Conservation (phyloP, 2,113 vertebrate genomes). For the Lampris incognitus region DNA sequence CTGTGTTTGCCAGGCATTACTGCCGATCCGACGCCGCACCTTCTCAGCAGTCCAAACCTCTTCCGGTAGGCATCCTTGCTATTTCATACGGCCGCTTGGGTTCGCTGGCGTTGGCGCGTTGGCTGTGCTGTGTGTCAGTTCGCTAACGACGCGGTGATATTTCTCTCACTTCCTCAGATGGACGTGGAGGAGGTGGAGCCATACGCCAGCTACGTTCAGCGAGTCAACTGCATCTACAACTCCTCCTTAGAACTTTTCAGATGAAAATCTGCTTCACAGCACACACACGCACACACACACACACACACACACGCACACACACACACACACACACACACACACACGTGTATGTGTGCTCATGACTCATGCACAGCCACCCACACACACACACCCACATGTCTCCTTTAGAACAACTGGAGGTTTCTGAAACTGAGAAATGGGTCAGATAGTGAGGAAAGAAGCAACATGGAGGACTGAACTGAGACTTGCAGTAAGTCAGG, state of each 20-base stretch:
- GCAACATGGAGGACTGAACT: neutral
- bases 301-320: neutral
- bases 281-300: neutral
- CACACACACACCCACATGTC: constrained; percentile 2
- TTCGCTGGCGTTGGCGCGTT: neutral
- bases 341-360: neutral
- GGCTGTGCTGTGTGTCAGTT: neutral
- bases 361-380: neutral
- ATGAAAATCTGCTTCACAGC: constrained; percentile 22
- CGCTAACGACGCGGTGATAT: neutral
- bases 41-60: constrained; percentile 35
- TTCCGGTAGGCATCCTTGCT: constrained; percentile 42
- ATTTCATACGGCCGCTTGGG: neutral
- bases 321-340: constrained; percentile 2
- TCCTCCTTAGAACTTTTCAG: constrained; percentile 69
- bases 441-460: neutral
- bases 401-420: neutral
- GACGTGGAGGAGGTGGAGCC: constrained; percentile 81
- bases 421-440: neutral
- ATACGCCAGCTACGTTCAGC: constrained; percentile 82
- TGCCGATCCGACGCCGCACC: neutral
- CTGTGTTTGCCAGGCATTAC: constrained; percentile 28
- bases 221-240: constrained; percentile 85
- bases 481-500: neutral
- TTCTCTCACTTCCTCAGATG: constrained; percentile 31